A percentile compares a stretch with the other conserved stretches of the same genome.
phyloP scores from a whole-genome alignment of 2,797 vertebrate species.

The Paguma larvata region DNA sequence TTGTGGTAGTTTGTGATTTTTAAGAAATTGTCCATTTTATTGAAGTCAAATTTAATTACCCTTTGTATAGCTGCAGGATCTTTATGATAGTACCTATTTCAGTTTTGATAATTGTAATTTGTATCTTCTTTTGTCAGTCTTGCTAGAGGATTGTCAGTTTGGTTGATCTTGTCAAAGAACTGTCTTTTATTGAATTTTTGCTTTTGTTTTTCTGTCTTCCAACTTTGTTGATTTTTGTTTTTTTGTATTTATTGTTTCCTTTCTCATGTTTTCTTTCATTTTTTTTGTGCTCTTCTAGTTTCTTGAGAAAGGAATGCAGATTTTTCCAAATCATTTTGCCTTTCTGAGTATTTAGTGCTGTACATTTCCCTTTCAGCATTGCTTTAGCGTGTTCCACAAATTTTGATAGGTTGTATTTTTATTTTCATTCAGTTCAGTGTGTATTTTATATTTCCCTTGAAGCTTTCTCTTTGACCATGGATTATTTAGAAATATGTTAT shows the following conservation, averaged over 20 bases:
- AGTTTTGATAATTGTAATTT: neutral
- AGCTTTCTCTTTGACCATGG: neutral
- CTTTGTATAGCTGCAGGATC: neutral
- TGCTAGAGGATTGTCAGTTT: neutral
- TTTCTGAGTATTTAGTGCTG: neutral
- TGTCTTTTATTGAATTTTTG: neutral
- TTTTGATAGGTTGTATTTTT: constrained; percentile 5
- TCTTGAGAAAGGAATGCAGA: constrained; percentile 21
- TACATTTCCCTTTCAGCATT: neutral
- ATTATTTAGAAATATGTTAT: constrained; percentile 49
- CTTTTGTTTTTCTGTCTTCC: neutral
- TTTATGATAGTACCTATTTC: neutral
- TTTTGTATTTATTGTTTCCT: neutral
- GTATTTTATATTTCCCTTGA: neutral
- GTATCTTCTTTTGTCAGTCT: neutral
- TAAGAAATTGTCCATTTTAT: neutral
- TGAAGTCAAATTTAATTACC: neutral
- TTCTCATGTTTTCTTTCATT: neutral
- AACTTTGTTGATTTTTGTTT: constrained; percentile 22
- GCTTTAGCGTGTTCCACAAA: neutral
- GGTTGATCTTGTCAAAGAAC: neutral
- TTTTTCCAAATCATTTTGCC: constrained; percentile 40
- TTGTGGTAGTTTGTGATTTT: neutral
- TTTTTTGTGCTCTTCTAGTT: constrained; percentile 18
- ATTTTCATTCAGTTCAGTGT: neutral